Conservation (phyloP, 2,888 invertebrate genomes). For the Litoditis marina region DNA sequence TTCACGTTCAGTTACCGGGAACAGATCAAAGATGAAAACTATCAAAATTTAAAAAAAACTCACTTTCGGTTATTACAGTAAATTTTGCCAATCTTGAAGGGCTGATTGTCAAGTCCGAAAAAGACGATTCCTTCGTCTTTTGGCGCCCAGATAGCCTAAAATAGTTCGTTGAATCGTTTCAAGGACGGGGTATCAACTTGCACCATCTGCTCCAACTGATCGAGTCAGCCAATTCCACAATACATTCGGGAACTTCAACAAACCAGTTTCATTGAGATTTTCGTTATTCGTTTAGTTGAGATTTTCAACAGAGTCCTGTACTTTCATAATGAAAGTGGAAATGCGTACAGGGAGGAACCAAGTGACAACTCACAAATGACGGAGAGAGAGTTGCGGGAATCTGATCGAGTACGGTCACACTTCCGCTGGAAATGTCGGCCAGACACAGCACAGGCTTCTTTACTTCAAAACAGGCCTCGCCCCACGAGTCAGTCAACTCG, state of each 20-base stretch:
- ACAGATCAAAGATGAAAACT: too few relatives aligned
- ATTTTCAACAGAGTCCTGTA: slow-evolving; percentile 8
- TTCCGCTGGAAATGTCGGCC: slow-evolving; percentile 44
- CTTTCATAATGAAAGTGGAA: neutral
- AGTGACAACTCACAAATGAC: slow-evolving; percentile 23
- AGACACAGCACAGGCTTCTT: slow-evolving; percentile 56
- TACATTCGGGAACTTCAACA: too few relatives aligned
- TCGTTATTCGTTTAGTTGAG: too few relatives aligned
- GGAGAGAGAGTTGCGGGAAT: slow-evolving; percentile 50
- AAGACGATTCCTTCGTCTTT: slow-evolving; percentile 57
- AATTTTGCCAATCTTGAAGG: slow-evolving; percentile 52
- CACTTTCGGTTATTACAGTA: slow-evolving; percentile 53
- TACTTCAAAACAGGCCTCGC: slow-evolving; percentile 52
- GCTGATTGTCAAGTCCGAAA: slow-evolving; percentile 46
- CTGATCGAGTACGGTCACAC: slow-evolving; percentile 40
- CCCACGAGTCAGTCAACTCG: slow-evolving; percentile 51
- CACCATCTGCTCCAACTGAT: too few relatives aligned
- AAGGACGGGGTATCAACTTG: too few relatives aligned
- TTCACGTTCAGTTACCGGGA: too few relatives aligned
- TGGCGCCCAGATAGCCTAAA: slow-evolving; percentile 54
- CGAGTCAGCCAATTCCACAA: too few relatives aligned
- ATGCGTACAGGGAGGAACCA: neutral
- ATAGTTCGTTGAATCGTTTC: neutral
- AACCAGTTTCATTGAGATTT: too few relatives aligned
- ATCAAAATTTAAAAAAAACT: neutral